Evolutionary conservation across 2,797 vertebrate genomes (phyloP).

Genomic region (Pangasius sanitwongsei): DNA sequence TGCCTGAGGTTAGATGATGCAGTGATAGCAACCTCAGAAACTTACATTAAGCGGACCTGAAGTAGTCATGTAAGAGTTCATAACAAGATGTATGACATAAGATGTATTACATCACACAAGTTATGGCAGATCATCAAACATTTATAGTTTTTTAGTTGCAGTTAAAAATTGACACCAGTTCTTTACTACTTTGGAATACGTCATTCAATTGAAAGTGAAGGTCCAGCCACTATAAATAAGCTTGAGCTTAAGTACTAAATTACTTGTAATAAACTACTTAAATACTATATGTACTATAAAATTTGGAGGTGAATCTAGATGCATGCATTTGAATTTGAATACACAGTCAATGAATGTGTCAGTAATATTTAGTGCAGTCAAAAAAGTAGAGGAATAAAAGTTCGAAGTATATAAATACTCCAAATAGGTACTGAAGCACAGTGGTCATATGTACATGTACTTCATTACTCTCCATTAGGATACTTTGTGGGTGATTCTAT

Average conservation of each 20-base stretch:
- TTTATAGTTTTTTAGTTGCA: background rate
- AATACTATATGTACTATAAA: background rate
- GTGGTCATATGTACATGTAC: background rate
- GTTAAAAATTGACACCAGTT: background rate
- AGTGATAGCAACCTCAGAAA: background rate
- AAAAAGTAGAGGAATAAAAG: background rate
- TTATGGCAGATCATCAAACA: background rate
- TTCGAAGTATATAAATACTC: background rate
- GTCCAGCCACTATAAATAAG: background rate
- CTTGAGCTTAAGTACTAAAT: background rate
- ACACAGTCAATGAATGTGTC: background rate
- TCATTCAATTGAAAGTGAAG: background rate
- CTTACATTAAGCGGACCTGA: background rate
- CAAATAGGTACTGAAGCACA: background rate
- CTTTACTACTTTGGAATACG: background rate
- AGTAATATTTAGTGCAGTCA: background rate
- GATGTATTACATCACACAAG: background rate
- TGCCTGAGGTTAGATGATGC: background rate
- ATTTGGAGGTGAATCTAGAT: background rate
- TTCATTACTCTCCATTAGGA: background rate
- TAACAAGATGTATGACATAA: conserved; percentile 1
- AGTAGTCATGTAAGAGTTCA: background rate
- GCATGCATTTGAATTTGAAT: background rate
- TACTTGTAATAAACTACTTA: background rate
- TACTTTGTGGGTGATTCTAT: background rate